These are phyloP conservation scores for Hycleus phaleratus DNA, from an alignment of 1,140 invertebrate species.

Conservation along the genomic window DNA sequence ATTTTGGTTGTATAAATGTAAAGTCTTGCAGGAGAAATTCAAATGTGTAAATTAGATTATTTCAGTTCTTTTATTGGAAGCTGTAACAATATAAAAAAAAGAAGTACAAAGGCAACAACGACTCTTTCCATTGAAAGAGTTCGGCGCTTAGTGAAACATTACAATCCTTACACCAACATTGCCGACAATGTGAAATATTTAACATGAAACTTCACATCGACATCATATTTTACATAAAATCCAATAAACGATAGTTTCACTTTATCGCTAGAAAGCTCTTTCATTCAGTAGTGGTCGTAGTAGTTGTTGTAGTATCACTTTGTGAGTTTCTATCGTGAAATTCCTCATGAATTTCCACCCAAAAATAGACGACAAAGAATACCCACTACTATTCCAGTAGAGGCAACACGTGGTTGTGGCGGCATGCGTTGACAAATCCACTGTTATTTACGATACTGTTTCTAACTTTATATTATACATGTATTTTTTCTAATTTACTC, in stretches of 20 bases:
- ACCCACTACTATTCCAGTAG: too few relatives aligned
- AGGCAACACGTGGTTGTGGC: too few relatives aligned
- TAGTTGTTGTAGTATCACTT: too few relatives aligned
- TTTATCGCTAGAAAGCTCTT: too few relatives aligned
- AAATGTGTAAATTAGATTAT: conserved; percentile 35
- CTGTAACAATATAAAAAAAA: conserved; percentile 30
- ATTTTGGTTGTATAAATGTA: conserved; percentile 34
- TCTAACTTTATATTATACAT: too few relatives aligned
- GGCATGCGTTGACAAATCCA: too few relatives aligned
- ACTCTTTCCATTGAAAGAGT: conserved; percentile 18
- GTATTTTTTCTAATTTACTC: too few relatives aligned
- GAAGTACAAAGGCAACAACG: conserved; percentile 19
- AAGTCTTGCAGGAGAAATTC: conserved; percentile 31
- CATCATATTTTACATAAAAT: neutral
- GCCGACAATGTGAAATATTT: conserved; percentile 22
- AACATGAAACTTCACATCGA: conserved; percentile 22
- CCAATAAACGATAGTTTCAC: neutral
- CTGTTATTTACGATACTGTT: too few relatives aligned
- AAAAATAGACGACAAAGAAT: too few relatives aligned
- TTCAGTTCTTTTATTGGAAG: conserved; percentile 34
- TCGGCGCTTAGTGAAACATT: conserved; percentile 20
- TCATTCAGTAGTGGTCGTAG: too few relatives aligned
- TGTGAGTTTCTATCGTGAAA: too few relatives aligned
- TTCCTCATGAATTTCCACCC: too few relatives aligned
- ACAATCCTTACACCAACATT: neutral